These are phyloP conservation scores for Oriolus oriolus DNA, from an alignment of 2,113 vertebrate species.

Conservation along the genomic window DNA sequence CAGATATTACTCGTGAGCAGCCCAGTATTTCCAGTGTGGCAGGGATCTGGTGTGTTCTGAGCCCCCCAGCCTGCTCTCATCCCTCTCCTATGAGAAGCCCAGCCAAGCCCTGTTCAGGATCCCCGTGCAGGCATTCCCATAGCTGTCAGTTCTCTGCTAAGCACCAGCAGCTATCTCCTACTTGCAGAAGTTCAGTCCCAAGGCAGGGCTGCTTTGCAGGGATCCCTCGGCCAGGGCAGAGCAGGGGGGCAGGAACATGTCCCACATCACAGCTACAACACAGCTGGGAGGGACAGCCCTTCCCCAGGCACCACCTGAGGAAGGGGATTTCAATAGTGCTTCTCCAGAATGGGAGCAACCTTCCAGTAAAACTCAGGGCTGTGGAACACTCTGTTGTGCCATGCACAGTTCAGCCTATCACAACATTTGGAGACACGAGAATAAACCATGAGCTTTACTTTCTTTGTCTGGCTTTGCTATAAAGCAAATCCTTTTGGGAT, in stretches of 20 bases:
- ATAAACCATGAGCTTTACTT: background rate
- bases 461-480: background rate
- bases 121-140: background rate
- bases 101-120: background rate
- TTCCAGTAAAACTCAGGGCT: background rate
- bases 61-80: fast-evolving
- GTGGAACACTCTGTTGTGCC: background rate
- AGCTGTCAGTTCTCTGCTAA: background rate
- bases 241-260: background rate
- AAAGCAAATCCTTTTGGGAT: background rate
- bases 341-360: background rate
- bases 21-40: background rate
- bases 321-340: background rate
- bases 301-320: background rate
- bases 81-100: fast-evolving
- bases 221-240: background rate
- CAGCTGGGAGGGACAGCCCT: background rate
- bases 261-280: fast-evolving
- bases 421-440: background rate
- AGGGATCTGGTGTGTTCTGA: background rate
- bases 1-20: background rate
- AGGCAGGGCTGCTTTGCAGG: background rate
- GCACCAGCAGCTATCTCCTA: background rate
- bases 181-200: background rate
- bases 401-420: background rate